Conservation (phyloP, 2,888 invertebrate genomes). For the Caenorhabditis sinica region DNA sequence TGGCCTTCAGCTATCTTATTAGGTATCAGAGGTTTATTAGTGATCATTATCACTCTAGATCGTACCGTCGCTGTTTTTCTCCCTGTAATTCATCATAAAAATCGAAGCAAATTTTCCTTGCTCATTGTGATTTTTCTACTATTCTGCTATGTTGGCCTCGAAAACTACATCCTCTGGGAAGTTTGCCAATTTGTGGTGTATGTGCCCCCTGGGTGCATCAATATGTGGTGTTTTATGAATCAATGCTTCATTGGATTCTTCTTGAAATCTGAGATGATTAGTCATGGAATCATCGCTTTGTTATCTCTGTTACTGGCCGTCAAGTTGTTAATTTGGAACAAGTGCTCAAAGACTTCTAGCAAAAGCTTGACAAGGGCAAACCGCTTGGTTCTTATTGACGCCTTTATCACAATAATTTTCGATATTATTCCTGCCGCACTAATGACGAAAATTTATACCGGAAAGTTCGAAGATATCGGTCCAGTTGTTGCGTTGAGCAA, state of each 20-base stretch:
- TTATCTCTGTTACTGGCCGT: background rate
- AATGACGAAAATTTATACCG: background rate
- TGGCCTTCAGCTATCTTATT: background rate
- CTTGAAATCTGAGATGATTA: background rate
- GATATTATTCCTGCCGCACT: constrained; percentile 14
- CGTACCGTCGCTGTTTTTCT: background rate
- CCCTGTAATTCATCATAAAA: background rate
- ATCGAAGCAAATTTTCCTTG: background rate
- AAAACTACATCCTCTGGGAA: background rate
- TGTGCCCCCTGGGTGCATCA: background rate
- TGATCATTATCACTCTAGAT: background rate
- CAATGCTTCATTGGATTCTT: background rate
- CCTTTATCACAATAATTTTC: constrained; percentile 19
- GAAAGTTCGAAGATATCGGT: constrained; percentile 12
- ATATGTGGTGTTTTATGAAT: constrained; percentile 13
- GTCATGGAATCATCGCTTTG: background rate
- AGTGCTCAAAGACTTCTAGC: background rate
- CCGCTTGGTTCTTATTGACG: constrained; percentile 29
- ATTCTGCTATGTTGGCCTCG: background rate
- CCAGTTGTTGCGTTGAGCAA: constrained; percentile 11
- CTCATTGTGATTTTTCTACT: background rate
- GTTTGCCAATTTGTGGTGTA: background rate
- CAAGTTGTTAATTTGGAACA: constrained; percentile 15
- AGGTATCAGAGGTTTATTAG: background rate
- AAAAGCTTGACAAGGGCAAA: constrained; percentile 20